Base-by-base conservation (phyloP, 2,888 invertebrate genomes). In the Cataglyphis rosenhaueri region DNA sequence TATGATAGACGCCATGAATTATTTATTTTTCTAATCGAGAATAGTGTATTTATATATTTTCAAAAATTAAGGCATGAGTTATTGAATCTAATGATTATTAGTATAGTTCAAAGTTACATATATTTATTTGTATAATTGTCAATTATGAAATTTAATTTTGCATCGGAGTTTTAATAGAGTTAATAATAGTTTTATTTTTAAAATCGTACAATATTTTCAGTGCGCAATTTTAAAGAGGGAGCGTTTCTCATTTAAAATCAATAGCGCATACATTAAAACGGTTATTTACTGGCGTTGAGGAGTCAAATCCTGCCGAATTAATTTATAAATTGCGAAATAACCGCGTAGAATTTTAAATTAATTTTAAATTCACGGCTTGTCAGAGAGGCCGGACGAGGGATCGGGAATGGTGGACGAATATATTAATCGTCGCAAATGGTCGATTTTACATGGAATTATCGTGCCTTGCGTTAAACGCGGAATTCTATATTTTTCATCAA, bases 261-360 rank as follows among this genome's bases (percentile, higher is more conserved):
- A 25, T 35, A 55, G 55, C 29, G 25, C 52, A 25, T 18, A 59
- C 59, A 48, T 44, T 21, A 59, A 71, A 71, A 44, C 44, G 55
- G 55, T 76, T 79, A 71, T 79, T 71, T 70, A 71, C 32, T 59
- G 71, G 71, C 71, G 78, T 59, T 71, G 78, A 59, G 59, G 68
- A 59, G 57, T 57, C 71, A 70, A 79, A 79, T 79, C 41, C 78
- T 44, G 44, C 25, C 25, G 78, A 79, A 71, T 79, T 71, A 70
- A 79, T 71, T 79, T 79, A 71, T 38, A 71, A 79, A 79, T 79
- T 71, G 78, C 25, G 35, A 57, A 71, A 71, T 71, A 79, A 79
- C 71, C 59, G 71, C 71, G 44, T 35, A 44, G 78, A 25, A 79
- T 79, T 79, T 79, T 70, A 59, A 79, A 79, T 79, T 59, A 79